phyloP scores from a whole-genome alignment of 2,888 invertebrate genomes.

The Agrotis exclamationis region DNA sequence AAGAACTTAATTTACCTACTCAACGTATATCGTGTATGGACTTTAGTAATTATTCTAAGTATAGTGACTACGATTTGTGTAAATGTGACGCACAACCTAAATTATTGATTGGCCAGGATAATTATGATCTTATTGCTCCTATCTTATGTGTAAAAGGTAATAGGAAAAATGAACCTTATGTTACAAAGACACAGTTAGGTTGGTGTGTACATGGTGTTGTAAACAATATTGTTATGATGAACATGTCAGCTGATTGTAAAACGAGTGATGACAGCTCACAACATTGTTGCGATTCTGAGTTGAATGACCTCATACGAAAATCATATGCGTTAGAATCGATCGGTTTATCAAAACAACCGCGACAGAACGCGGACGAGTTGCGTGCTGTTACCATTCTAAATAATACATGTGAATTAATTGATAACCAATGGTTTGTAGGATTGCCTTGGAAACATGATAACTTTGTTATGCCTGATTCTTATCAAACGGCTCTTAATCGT shows the following conservation, averaged over 20 bases:
- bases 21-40: neutral
- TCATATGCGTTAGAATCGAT: neutral
- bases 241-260: neutral
- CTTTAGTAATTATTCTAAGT: constrained; percentile 4
- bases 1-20: neutral
- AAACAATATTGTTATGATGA: neutral
- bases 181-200: constrained; percentile 9
- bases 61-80: neutral
- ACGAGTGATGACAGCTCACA: neutral
- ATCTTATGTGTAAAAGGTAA: constrained; percentile 5
- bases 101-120: constrained; percentile 7
- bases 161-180: constrained; percentile 6
- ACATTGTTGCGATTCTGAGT: constrained; percentile 10
- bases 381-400: neutral
- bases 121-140: constrained; percentile 12
- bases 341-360: neutral
- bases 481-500: constrained; percentile 1
- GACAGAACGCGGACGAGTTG: constrained; percentile 7
- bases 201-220: constrained; percentile 2
- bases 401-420: constrained; percentile 6
- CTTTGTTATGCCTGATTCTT: constrained; percentile 1
- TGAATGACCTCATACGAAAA: neutral
- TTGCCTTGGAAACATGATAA: neutral
- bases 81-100: constrained; percentile 21
- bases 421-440: neutral